Evolutionary conservation across 1,140 invertebrate species (phyloP), one percentile per base, ranked within the genome.

Genomic region (Holcopasites calliopsidis): DNA sequence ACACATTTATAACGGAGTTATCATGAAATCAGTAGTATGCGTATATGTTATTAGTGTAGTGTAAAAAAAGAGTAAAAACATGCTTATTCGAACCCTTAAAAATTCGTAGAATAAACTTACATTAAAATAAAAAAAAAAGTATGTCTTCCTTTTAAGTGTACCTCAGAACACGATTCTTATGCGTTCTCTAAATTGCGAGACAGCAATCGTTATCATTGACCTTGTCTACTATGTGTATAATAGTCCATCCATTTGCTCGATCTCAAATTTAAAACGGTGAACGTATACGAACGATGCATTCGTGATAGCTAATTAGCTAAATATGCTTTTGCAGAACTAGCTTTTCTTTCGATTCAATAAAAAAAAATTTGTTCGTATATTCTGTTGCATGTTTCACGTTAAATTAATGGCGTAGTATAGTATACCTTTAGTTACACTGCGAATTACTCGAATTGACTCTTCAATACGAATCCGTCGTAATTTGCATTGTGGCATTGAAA

Each of bases 381-480:
- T 26, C 26, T 49, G 40, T 47, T 57, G 28, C 21, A 42, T 61
- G 21, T 52, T 55, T 18, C 60, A 61, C 23, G 21, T 79, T 68
- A 73, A 65, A 68, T 85, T 84, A 83, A 83, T 84, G 73, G 72
- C 61, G 52, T 54, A 47, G 61, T 83, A 78, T 64, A 68, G 69
- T 74, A 73, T 72, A 75, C 65, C 66, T 80, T 77, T 76, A 76
- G 49, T 74, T 75, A 75, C 47, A 68, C 28, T 52, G 75, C 60
- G 76, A 79, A 77, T 64, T 28, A 57, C 11, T 73, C 49, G 61
- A 57, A 75, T 79, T 21, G 52, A 61, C 55, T 44, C n/a, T 64
- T 50, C n/a, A 28, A 66, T 69, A 64, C 42, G 50, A 71, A 57
- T n/a, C n/a, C n/a, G 61, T 33, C 31, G 60, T 68, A 49, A 80